These are phyloP conservation scores for Aegithalos caudatus DNA, from an alignment of 2,113 vertebrate species.

Conservation along the genomic window DNA sequence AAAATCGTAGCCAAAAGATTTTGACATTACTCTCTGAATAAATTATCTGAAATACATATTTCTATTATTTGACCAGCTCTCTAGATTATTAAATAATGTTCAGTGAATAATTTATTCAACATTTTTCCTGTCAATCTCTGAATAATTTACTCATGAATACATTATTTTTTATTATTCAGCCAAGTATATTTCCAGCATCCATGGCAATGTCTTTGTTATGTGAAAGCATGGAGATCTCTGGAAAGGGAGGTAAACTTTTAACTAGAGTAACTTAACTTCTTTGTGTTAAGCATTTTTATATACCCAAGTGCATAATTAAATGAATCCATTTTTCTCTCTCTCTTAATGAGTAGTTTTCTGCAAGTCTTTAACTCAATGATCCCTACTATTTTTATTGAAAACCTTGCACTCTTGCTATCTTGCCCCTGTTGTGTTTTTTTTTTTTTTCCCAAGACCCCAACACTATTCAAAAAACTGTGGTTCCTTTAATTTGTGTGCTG, in stretches of 20 bases:
- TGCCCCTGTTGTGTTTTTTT: neutral
- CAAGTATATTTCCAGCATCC: neutral
- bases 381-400: neutral
- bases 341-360: neutral
- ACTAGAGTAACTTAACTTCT: neutral
- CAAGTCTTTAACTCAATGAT: neutral
- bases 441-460: neutral
- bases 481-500: neutral
- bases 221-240: neutral
- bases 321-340: neutral
- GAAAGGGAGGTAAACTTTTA: constrained; percentile 26
- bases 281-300: constrained; percentile 4
- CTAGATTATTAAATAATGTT: constrained; percentile 53
- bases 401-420: neutral
- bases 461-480: neutral
- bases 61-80: constrained; percentile 54
- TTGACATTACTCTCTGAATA: constrained; percentile 27
- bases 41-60: constrained; percentile 48
- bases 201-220: constrained; percentile 22
- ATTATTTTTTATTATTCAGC: constrained; percentile 55
- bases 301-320: constrained; percentile 14
- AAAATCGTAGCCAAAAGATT: neutral
- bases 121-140: constrained; percentile 57
- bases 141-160: constrained; percentile 45
- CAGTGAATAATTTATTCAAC: constrained; percentile 60